Conservation (phyloP, 2,888 invertebrate genomes). For the Adelognathus sp. region DNA sequence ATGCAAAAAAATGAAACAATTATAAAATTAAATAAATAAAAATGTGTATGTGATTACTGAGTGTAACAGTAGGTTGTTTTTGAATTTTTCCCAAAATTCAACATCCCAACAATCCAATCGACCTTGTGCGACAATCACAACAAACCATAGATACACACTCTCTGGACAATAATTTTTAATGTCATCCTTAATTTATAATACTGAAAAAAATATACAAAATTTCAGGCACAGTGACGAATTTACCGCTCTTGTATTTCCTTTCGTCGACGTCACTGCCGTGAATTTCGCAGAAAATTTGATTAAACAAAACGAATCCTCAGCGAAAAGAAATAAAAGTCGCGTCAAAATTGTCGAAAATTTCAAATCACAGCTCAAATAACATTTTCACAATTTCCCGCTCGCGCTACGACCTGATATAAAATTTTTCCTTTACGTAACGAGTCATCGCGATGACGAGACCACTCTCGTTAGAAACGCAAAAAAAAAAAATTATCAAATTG, state of each 20-base stretch:
- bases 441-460: not conserved
- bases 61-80: no score
- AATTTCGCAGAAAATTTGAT: not conserved
- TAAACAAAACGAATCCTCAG: not conserved
- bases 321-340: not conserved
- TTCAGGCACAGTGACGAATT: no score
- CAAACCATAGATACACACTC: not conserved
- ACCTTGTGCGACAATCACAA: no score
- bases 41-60: no score
- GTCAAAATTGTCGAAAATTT: no score
- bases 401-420: slow-evolving; percentile 2
- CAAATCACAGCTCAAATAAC: not conserved
- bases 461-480: not conserved
- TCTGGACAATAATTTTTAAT: no score
- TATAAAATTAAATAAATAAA: no score
- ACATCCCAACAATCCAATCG: no score
- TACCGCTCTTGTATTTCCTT: slow-evolving; percentile 7
- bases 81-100: no score
- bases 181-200: no score
- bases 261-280: slow-evolving; percentile 23
- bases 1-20: no score
- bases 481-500: not conserved
- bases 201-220: not conserved
- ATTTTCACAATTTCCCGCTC: not conserved
- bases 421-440: not conserved